Conservation (phyloP, 2,888 invertebrate species). For the Campopleginae sp. region DNA sequence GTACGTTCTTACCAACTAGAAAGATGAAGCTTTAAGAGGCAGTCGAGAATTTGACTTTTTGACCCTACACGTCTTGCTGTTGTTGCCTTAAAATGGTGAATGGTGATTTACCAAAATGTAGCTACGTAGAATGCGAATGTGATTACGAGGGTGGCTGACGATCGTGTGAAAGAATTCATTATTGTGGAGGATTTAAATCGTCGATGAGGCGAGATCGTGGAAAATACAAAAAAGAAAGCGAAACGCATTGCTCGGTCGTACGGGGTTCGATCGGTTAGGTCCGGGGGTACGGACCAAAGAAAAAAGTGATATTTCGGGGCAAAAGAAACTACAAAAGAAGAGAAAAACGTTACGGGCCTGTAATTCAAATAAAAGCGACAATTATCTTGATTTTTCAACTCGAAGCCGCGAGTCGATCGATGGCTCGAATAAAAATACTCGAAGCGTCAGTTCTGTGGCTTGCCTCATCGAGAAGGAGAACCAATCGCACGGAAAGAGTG, state of each 20-base stretch:
- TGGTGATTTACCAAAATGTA: conserved; percentile 10
- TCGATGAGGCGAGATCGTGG: neutral
- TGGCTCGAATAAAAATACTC: neutral
- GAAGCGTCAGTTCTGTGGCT: neutral
- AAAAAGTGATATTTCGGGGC: conserved; percentile 2
- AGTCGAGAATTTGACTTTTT: neutral
- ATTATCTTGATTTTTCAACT: neutral
- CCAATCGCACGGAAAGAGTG: conserved; percentile 34
- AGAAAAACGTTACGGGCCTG: conserved; percentile 6
- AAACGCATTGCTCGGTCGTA: conserved; percentile 45
- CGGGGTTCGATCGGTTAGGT: conserved; percentile 53
- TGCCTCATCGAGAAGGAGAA: conserved; percentile 38
- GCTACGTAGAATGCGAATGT: conserved; percentile 46
- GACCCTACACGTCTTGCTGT: neutral
- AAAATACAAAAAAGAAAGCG: neutral
- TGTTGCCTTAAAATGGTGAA: conserved; percentile 15
- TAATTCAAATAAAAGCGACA: neutral
- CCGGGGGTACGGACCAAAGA: conserved; percentile 35
- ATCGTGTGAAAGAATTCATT: neutral
- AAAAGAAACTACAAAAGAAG: neutral
- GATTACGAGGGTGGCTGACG: conserved; percentile 28
- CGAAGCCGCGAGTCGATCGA: neutral
- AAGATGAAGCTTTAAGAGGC: neutral
- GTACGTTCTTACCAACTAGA: neutral
- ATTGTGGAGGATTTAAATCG: conserved; percentile 49